Conservation (phyloP, 2,888 invertebrate species). For the Caenorhabditis uteleia region DNA sequence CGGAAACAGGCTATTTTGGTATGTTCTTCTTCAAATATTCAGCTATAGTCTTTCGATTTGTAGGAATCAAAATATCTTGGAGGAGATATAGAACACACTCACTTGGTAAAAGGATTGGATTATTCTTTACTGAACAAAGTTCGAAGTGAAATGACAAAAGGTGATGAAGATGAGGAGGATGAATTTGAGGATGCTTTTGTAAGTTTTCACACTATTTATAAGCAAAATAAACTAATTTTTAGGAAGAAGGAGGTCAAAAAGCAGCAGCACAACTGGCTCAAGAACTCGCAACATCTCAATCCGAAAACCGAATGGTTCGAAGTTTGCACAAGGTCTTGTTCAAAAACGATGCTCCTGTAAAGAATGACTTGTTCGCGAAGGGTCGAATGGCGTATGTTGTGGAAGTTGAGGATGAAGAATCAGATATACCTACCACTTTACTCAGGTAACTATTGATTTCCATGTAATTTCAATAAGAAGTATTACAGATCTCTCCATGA, state of each 20-base stretch:
- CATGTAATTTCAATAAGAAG: constrained; percentile 73
- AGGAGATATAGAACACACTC: constrained; percentile 99
- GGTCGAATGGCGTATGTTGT: constrained; percentile 98
- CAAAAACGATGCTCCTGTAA: constrained; percentile 50
- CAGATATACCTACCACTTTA: constrained; percentile 90
- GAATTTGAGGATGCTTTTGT: constrained; percentile 78
- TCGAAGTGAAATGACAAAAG: constrained; percentile 81
- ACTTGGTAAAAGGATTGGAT: constrained; percentile 97
- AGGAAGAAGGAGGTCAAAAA: constrained; percentile 13
- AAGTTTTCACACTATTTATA: constrained; percentile 5
- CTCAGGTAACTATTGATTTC: too few relatives aligned
- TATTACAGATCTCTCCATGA: constrained; percentile 77
- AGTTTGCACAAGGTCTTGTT: constrained; percentile 76
- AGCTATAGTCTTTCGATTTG: neutral
- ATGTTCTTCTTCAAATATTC: constrained; percentile 1
- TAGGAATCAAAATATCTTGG: constrained; percentile 97
- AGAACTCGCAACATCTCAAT: constrained; percentile 27
- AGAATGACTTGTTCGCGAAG: constrained; percentile 84
- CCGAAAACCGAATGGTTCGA: constrained; percentile 64
- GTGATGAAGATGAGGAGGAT: constrained; percentile 73
- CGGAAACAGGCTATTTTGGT: constrained; percentile 86
- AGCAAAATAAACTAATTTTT: constrained; percentile 1
- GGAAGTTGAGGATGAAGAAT: constrained; percentile 83
- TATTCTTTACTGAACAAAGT: constrained; percentile 84
- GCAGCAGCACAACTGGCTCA: constrained; percentile 3